These are phyloP conservation scores for Spilogale gracilis DNA, from an alignment of 2,113 vertebrate species.

Conservation along the genomic window DNA sequence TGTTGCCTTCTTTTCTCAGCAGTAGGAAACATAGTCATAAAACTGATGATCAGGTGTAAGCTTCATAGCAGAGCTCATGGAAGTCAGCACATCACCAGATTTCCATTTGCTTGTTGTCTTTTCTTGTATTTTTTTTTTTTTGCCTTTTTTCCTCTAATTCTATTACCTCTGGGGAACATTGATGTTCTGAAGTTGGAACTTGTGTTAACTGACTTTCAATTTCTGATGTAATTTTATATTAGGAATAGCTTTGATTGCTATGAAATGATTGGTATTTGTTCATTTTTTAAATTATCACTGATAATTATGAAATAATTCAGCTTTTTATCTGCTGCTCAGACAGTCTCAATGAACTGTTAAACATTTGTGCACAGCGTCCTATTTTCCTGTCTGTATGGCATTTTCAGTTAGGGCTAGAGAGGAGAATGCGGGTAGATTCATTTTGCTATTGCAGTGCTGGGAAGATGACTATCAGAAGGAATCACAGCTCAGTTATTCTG, in stretches of 20 bases:
- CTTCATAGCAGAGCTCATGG: background rate
- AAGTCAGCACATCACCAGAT: background rate
- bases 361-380: background rate
- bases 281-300: background rate
- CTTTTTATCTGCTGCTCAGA: background rate
- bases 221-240: slow-evolving; percentile 36
- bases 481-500: slow-evolving; percentile 20
- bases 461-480: background rate
- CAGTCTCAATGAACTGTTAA: background rate
- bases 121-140: background rate
- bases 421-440: background rate
- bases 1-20: background rate
- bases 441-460: background rate
- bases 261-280: slow-evolving; percentile 27
- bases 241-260: slow-evolving; percentile 47
- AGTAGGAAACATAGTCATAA: background rate
- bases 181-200: slow-evolving; percentile 49
- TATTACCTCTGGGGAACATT: background rate
- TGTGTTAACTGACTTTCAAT: slow-evolving; percentile 58
- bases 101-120: background rate
- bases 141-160: background rate
- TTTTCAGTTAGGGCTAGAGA: background rate
- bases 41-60: background rate
- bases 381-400: background rate
- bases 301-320: background rate